Evolutionary conservation across 1,140 invertebrate species (phyloP).

Genomic region (Eupristina koningsbergeri): DNA sequence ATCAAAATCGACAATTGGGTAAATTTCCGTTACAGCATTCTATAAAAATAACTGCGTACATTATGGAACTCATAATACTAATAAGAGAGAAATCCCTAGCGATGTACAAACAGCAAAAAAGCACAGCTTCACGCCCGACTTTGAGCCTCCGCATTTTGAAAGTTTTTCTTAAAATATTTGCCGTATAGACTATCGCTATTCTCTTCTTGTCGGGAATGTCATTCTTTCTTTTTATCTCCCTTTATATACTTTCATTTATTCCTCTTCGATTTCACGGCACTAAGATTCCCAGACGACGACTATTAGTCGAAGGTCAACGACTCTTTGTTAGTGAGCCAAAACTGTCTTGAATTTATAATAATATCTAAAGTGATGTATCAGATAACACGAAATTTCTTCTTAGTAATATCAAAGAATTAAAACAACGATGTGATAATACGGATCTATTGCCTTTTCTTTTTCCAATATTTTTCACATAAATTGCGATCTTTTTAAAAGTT

Average conservation of each 20-base stretch:
- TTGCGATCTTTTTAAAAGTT: not conserved
- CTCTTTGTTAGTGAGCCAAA: not conserved
- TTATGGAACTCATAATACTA: not conserved
- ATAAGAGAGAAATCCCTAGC: not conserved
- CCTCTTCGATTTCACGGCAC: not conserved
- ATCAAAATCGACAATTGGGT: not conserved
- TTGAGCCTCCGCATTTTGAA: not conserved
- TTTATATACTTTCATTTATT: not conserved
- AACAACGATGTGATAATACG: not conserved
- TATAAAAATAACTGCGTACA: not conserved
- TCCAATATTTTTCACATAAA: too few species aligned
- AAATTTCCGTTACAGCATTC: not conserved
- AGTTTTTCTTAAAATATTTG: slow-evolving; percentile 27
- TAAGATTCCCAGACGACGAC: slow-evolving; percentile 22
- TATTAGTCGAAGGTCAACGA: slow-evolving; percentile 41
- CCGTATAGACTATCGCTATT: not conserved
- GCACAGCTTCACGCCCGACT: not conserved
- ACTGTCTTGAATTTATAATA: not conserved
- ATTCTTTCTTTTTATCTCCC: not conserved
- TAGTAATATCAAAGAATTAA: slow-evolving; percentile 39
- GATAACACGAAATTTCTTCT: not conserved
- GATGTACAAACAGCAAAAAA: not conserved
- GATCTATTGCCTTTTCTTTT: too few species aligned
- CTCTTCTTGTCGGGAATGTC: not conserved
- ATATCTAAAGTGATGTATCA: slow-evolving; percentile 31